phyloP scores from a whole-genome alignment of 2,888 invertebrate species.

The Drosophila limbata region DNA sequence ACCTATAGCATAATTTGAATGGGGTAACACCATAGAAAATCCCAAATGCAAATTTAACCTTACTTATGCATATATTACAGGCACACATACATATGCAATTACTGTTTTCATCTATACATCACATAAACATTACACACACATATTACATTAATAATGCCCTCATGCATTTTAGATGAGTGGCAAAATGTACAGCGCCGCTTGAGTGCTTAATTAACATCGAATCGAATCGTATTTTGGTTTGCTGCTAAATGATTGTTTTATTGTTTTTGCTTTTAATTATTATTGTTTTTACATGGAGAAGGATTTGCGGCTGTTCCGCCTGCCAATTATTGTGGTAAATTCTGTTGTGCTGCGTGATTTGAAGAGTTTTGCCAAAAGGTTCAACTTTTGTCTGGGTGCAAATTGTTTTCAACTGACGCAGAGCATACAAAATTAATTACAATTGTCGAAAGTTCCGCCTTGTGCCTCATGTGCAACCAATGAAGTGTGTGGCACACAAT shows the following conservation, averaged over 20 bases:
- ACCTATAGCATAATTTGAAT: conserved; percentile 46
- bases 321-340: conserved; percentile 50
- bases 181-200: conserved; percentile 35
- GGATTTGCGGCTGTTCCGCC: not conserved
- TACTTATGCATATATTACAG: conserved; percentile 27
- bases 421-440: conserved; percentile 64
- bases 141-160: conserved; percentile 30
- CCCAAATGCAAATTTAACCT: conserved; percentile 19
- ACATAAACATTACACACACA: not conserved
- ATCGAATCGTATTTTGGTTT: conserved; percentile 28
- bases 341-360: conserved; percentile 33
- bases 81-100: conserved; percentile 8
- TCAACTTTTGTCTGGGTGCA: conserved; percentile 25
- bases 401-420: conserved; percentile 35
- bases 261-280: conserved; percentile 19
- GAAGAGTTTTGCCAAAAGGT: not conserved
- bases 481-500: conserved; percentile 44
- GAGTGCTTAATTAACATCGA: conserved; percentile 51
- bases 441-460: conserved; percentile 42
- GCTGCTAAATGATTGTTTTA: conserved; percentile 12
- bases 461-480: conserved; percentile 42
- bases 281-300: conserved; percentile 19
- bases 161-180: conserved; percentile 32
- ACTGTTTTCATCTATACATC: not conserved
- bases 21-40: conserved; percentile 28